phyloP scores from a whole-genome alignment of 2,797 vertebrate genomes.

The Poliocrania exsul region DNA sequence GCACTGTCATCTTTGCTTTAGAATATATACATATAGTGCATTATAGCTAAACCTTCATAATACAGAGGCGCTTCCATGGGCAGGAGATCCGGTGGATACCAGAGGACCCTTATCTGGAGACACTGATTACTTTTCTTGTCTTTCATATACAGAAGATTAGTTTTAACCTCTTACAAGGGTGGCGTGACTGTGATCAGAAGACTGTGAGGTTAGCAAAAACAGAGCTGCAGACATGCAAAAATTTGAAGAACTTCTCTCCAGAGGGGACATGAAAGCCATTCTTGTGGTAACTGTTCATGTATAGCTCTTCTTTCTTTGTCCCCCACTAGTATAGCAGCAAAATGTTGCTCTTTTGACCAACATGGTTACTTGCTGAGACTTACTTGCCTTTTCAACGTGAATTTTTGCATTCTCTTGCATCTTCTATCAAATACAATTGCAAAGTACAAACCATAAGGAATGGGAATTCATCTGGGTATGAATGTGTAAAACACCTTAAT shows the following conservation, averaged over 20 bases:
- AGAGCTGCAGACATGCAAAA: not conserved
- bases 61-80: not conserved
- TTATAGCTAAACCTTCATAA: not conserved
- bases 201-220: not conserved
- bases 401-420: not conserved
- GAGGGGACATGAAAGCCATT: not conserved
- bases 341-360: not conserved
- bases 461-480: not conserved
- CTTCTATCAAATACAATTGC: not conserved
- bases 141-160: not conserved
- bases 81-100: not conserved
- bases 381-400: not conserved
- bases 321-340: not conserved
- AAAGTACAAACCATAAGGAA: not conserved
- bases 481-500: not conserved
- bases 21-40: not conserved
- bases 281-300: not conserved
- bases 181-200: not conserved
- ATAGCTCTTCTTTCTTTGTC: not conserved
- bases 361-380: not conserved
- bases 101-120: not conserved
- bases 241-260: not conserved
- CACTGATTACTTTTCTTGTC: not conserved
- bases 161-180: not conserved
- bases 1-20: not conserved